Conservation (phyloP, 2,888 invertebrate genomes). For the Zonitis immaculata region DNA sequence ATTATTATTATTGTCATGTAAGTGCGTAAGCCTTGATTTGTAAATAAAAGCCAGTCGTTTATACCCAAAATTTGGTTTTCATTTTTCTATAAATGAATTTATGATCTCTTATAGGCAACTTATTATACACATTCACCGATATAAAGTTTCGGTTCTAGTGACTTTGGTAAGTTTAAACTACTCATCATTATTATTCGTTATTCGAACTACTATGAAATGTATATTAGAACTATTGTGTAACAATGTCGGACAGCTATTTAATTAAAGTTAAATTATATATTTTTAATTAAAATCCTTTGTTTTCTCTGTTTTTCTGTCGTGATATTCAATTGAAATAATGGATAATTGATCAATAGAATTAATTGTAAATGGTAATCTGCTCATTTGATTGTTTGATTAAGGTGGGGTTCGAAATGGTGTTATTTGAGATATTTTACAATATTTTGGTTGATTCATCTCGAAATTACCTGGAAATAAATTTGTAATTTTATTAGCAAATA, state of each 20-base stretch:
- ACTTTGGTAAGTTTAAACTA: no score
- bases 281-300: not conserved
- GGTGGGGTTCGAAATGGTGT: not conserved
- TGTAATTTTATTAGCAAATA: not conserved
- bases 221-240: not conserved
- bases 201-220: not conserved
- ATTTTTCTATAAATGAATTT: no score
- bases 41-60: slow-evolving; percentile 45
- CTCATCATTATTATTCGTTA: not conserved
- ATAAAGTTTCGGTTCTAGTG: not conserved
- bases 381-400: not conserved
- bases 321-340: not conserved
- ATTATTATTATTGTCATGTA: slow-evolving; percentile 42
- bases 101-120: no score
- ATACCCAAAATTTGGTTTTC: slow-evolving; percentile 24
- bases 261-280: not conserved
- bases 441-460: not conserved
- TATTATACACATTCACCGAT: no score
- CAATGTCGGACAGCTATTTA: not conserved
- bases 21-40: slow-evolving; percentile 45
- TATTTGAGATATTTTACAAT: not conserved
- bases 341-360: not conserved
- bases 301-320: no score
- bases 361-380: not conserved
- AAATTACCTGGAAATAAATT: not conserved